Evolutionary conservation across 2,113 vertebrate genomes (phyloP), one percentile per base, ranked within the genome.

Genomic region (Amia ocellicauda): DNA sequence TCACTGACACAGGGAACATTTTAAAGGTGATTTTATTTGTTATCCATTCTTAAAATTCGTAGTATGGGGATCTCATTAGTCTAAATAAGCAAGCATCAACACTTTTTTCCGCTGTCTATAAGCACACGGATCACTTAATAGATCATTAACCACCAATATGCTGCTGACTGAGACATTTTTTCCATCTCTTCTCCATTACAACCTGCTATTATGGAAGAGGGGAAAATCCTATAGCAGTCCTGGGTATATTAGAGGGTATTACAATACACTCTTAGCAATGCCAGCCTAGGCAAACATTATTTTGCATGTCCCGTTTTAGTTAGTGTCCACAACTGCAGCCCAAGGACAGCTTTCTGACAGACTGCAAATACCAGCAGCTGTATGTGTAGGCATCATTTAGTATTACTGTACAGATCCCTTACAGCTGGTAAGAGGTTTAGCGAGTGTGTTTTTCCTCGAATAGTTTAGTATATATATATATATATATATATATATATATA

Each of bases 121-220:
- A 90, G 90, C 87, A 80, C 86, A 77, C 74, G 72, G 74, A 86
- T 86, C 85, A 81, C 84, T 88, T 89, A 88, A 89, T 90, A 92
- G 91, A 94, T 92, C 86, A 93, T 94, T 93, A 93, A 94, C 92
- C 88, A 88, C 79, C 83, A 81, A 85, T 86, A 76, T 85, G 84
- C 78, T 90, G 88, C 88, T 90, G 88, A 90, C 88, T 84, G 75
- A 75, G 77, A 84, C 79, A 80, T 80, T 87, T 87, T 78, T n/a
- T 78, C 83, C 83, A 82, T 86, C 79, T 82, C 80, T 65, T 79
- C 83, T 88, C 87, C 86, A 86, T 87, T 85, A 87, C 77, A 80
- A 76, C 79, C 65, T 69, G 81, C 83, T 85, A 88, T 83, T 75
- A 79, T 78, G 76, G 76, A 75, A 65, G 80, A 75, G 51, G 20